Base-by-base conservation (phyloP, 1,140 invertebrate species). In the Aphis gossypii region DNA sequence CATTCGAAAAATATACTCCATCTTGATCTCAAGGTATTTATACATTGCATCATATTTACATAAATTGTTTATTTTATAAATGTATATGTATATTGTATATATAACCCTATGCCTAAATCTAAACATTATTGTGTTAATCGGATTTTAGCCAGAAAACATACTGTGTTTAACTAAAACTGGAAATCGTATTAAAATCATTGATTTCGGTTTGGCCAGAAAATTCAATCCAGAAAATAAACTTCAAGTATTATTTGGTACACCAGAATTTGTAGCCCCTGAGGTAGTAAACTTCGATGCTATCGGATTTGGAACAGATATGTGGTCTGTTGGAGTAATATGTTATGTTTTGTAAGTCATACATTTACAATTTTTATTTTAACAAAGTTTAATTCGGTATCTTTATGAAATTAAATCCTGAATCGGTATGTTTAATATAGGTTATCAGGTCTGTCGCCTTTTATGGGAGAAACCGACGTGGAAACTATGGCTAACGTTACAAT, bases 281-380 rank as follows among this genome's bases (percentile, higher is more conserved):
- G 98, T 99, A 18, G 98, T 99, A 1, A 99, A 99, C 95, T 99
- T 99, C 95, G 99, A 99, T 95, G 97, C 98, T 95, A 99, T 99
- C 94, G 97, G 98, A 86, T 99, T 97, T 95, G 97, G 97, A 14
- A 99, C 99, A 0, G 99, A 99, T 95, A 99, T 99, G 98, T 99
- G 99, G 99, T 99, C 98, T 86, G 97, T 99, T 56, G 99, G 99
- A 92, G 99, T 99, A 93, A 99, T 99, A 94, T 98, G 98, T 95
- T 99, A 99, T 95, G 98, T 99, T 90, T 96, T 99, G 99, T 99
- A 96, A 99, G 98, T 98, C 95, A 44, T 41, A 14, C n/a, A 92
- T 87, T 94, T 48, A 60, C 5, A 68, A 91, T 91, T 41, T 68
- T 4, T 56, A 7, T 44, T 44, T 38, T 20, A 88, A 4, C 41